Base-by-base conservation (phyloP, 2,888 invertebrate genomes). In the Synanthedon formicaeformis region DNA sequence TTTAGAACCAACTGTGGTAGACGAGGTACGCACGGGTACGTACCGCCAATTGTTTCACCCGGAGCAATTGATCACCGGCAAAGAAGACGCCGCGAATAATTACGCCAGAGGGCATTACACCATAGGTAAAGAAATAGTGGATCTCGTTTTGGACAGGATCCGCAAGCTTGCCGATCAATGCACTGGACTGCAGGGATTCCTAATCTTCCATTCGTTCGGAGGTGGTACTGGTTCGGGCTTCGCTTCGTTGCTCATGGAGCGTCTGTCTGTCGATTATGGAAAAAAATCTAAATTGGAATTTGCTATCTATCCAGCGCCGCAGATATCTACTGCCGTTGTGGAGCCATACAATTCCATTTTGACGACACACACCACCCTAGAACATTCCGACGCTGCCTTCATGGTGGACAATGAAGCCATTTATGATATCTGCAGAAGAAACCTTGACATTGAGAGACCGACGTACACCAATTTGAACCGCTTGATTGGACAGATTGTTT, bases 31-130 rank as follows among this genome's bases (percentile, higher is more conserved):
- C 65, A 96, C 96, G 51, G 96, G 96, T 59, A 95, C 96, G n/a
- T 98, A 98, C 87, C 90, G 96, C 50, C 96, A 96, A 75, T 90
- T 98, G 61, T 98, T 98, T 90, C 98, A 98, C 73, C 98, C 97
- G 0, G 97, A 98, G 77, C 97, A 98, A 78, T 89, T 97, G 61
- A 96, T 97, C 72, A 96, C 96, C 10, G 97, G 97, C 55, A 98
- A 98, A 78, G 97, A 97, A 81, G 97, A 97, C 73, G 97, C 98
- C 10, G 98, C 98, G 56, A 98, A 98, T 81, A 98, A 98, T 83
- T 98, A 98, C 70, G 98, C 98, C 40, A 91, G 98, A 67, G 98
- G 98, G 52, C 98, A 98, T 81, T 98, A 98, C 88, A 98, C 97
- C 52, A 95, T 98, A 71, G 98, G 97, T 64, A 95, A 95, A 75